A percentile compares a stretch with the other conserved stretches of the same genome.
Evolutionary conservation across 2,113 vertebrate species (phyloP).

Genomic region (Struthidea cinerea): DNA sequence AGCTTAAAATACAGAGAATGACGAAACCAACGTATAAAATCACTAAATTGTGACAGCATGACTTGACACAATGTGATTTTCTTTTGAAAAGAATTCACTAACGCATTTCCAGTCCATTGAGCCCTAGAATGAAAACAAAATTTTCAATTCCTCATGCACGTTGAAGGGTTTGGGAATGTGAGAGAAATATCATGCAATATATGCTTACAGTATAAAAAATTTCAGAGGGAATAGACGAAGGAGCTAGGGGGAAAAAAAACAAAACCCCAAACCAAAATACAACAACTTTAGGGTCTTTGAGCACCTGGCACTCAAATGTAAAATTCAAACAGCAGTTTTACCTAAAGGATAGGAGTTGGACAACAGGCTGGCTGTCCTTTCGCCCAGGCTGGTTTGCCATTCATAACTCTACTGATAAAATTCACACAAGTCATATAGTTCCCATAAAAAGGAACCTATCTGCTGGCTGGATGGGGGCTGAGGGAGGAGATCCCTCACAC

Average conservation of each 20-base stretch:
- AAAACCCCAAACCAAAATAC: neutral
- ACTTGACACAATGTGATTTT: neutral
- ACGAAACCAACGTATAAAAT: neutral
- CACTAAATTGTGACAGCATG: neutral
- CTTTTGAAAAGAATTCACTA: neutral
- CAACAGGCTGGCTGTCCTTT: neutral
- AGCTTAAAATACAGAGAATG: neutral
- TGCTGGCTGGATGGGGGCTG: neutral
- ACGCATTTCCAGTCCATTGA: neutral
- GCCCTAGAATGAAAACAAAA: neutral
- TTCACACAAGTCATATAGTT: accelerated
- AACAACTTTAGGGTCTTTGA: neutral
- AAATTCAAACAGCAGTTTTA: neutral
- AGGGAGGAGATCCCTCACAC: neutral
- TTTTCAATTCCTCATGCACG: neutral
- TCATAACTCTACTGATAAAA: neutral
- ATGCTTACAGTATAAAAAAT: neutral
- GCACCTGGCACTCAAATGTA: neutral
- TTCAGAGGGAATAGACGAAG: neutral
- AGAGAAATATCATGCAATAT: neutral
- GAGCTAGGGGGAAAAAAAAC: neutral
- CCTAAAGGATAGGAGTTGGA: neutral
- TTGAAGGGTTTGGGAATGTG: neutral
- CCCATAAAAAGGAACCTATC: neutral
- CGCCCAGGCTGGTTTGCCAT: too few relatives aligned